Base-by-base conservation (phyloP, 2,888 invertebrate species). In the Apodemia hepburni region DNA sequence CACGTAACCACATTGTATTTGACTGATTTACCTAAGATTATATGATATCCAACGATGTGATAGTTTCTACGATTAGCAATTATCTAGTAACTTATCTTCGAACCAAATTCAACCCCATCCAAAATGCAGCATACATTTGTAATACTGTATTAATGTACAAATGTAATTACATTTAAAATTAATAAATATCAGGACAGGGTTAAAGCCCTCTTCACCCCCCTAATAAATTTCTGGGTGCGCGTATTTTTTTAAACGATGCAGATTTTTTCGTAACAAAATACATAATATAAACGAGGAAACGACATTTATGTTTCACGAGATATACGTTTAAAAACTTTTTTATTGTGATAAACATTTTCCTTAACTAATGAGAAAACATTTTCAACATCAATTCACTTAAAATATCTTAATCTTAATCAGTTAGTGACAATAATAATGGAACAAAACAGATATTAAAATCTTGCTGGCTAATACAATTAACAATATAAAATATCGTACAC, bases 291-390 rank as follows among this genome's bases (percentile, higher is more conserved):
- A 51, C 49, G 49, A 54, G 27, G 27, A 18, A 54, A 54, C 22
- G 27, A 54, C 6, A 54, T 54, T 54, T 54, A 54, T 54, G 54
- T 22, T 18, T 11, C 51, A 22, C 22, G 49, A 49, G 8, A 17
- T 11, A 51, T 11, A 51, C 8, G 51, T 51, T 11, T 51, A 22
- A 18, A 51, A 51, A 51, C 51, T 12, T 51, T 38, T 38, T 38
- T 3, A 38, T 38, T 38, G 11, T 38, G 12, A 38, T 1, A 9
- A 3, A 18, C 18, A 18, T 51, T 51, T 11, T 51, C 18, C 51
- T 51, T 51, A 51, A 51, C 51, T 51, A 51, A 51, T 51, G 51
- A 51, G 51, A 27, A 22, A 22, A 22, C 27, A 54, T 22, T 22
- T 15, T 18, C 12, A 27, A 6, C 54, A 54, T 15, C 15, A 54